These are phyloP conservation scores for Agrilus mali DNA, from an alignment of 2,888 invertebrate genomes.

Conservation along the genomic window DNA sequence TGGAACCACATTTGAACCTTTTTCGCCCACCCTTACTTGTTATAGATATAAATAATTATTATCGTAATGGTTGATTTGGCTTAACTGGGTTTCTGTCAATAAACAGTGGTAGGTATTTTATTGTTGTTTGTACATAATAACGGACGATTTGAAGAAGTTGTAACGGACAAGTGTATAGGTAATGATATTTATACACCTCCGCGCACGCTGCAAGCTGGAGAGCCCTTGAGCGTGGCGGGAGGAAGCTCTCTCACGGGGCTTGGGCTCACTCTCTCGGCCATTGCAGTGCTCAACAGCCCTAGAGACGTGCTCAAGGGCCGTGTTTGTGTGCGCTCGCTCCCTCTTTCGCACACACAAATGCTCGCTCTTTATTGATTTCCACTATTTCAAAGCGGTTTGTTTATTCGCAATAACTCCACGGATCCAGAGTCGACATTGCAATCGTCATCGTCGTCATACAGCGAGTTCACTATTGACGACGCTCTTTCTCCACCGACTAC, in stretches of 20 bases:
- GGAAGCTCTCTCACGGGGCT: conserved; percentile 11
- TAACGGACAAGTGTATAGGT: conserved; percentile 1
- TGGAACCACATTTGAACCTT: no score
- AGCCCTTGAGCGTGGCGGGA: conserved; percentile 10
- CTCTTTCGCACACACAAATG: conserved; percentile 12
- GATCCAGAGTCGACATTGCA: no score
- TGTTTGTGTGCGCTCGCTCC: conserved; percentile 13
- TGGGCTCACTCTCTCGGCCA: conserved; percentile 6
- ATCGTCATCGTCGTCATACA: no score
- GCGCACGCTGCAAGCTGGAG: conserved; percentile 7
- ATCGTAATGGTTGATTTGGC: no score
- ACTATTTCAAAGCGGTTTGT: conserved; percentile 12
- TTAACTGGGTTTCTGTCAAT: no score
- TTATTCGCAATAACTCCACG: conserved; percentile 2
- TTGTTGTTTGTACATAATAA: no score
- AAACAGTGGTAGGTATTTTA: no score
- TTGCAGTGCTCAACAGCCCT: conserved; percentile 13
- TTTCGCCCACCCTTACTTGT: no score
- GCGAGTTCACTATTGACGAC: no score
- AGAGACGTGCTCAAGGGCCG: conserved; percentile 21
- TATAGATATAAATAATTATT: no score
- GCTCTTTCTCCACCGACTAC: no score
- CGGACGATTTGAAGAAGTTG: no score
- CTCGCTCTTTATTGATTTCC: conserved; percentile 14
- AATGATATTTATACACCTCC: conserved; percentile 10